Percentiles rank a stretch among this genome's conserved stretches.
Evolutionary conservation across 2,888 invertebrate genomes (phyloP).

Genomic region (Coenonympha arcania): DNA sequence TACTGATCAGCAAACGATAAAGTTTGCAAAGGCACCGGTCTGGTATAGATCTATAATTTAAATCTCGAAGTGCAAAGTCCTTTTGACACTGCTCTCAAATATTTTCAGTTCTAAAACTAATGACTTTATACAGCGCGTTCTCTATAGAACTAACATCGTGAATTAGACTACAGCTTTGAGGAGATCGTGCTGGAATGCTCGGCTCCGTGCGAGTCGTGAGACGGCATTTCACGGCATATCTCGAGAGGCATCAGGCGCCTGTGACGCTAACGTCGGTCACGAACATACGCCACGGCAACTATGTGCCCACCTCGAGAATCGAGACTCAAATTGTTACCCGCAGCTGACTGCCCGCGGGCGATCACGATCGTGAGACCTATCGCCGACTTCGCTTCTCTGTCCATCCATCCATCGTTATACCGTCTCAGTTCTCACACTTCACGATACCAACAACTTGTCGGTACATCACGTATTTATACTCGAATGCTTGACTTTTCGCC

Average conservation of each 20-base stretch:
- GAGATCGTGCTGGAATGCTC: constrained; percentile 59
- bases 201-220: constrained; percentile 61
- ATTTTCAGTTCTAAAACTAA: too few relatives aligned
- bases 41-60: too few relatives aligned
- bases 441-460: too few relatives aligned
- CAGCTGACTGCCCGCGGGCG: constrained; percentile 56
- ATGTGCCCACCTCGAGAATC: constrained; percentile 44
- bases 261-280: constrained; percentile 66
- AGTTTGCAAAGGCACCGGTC: too few relatives aligned
- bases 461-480: too few relatives aligned
- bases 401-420: constrained; percentile 1
- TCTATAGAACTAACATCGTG: too few relatives aligned
- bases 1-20: too few relatives aligned
- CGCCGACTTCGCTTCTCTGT: constrained; percentile 24
- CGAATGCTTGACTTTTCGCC: constrained; percentile 53
- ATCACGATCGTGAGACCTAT: constrained; percentile 56
- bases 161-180: too few relatives aligned
- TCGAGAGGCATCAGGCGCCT: constrained; percentile 54
- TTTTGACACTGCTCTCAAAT: too few relatives aligned
- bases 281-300: constrained; percentile 62
- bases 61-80: too few relatives aligned
- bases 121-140: too few relatives aligned
- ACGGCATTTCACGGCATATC: constrained; percentile 70
- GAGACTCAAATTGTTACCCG: constrained; percentile 60
- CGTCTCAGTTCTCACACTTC: background rate